Percentiles rank a stretch among this genome's conserved stretches.
Conservation (phyloP, 2,113 vertebrate species). For the Siniperca knerii region DNA sequence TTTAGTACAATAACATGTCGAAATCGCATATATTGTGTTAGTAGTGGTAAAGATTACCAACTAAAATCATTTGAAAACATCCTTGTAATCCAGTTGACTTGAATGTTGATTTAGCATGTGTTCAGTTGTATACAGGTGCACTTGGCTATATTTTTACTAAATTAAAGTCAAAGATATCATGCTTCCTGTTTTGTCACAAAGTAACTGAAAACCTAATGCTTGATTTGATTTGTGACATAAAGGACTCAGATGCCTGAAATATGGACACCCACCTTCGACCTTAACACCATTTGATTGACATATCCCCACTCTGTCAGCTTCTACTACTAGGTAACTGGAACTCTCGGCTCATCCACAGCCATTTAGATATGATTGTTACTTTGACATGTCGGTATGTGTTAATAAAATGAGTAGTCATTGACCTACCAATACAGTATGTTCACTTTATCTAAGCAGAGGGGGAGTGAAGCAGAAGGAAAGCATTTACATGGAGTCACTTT, state of each 20-base stretch:
- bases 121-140: neutral
- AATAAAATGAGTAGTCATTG: slow-evolving; percentile 29
- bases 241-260: neutral
- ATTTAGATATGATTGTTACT: slow-evolving; percentile 1
- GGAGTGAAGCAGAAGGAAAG: slow-evolving; percentile 44
- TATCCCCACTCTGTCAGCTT: neutral
- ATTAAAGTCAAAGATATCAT: neutral
- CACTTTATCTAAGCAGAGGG: slow-evolving; percentile 24
- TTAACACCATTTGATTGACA: neutral
- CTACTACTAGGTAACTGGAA: slow-evolving; percentile 1
- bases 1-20: neutral
- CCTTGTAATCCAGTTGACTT: neutral
- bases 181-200: neutral
- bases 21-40: neutral
- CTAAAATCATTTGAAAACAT: neutral
- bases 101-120: neutral
- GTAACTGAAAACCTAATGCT: neutral
- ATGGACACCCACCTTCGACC: neutral
- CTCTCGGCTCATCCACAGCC: neutral
- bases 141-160: no score
- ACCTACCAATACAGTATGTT: slow-evolving; percentile 22
- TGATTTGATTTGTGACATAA: neutral
- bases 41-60: neutral
- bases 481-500: slow-evolving; percentile 55
- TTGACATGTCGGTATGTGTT: slow-evolving; percentile 1